phyloP scores from a whole-genome alignment of 2,888 invertebrate species.

The Mesorhabditis spiculigera region DNA sequence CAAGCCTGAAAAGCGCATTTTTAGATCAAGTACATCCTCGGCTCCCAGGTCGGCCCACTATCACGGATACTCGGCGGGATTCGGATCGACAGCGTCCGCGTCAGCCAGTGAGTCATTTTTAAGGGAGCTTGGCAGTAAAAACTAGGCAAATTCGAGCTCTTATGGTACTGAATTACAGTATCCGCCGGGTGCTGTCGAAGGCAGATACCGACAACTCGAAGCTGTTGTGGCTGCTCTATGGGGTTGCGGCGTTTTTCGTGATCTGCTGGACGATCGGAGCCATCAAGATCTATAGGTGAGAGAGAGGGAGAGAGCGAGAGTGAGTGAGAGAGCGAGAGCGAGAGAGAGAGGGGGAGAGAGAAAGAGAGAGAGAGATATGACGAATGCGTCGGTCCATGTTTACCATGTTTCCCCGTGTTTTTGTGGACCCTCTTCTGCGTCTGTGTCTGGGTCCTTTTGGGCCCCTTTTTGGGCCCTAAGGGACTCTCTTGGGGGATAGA shows the following conservation, averaged over 20 bases:
- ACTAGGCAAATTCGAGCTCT: not conserved
- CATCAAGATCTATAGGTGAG: slow-evolving; percentile 28
- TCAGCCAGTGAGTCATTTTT: slow-evolving; percentile 19
- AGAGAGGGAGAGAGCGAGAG: no score
- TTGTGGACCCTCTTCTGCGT: no score
- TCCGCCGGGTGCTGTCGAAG: slow-evolving; percentile 16
- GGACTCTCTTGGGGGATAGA: no score
- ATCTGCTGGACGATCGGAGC: slow-evolving; percentile 42
- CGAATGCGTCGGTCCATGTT: not conserved
- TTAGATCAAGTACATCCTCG: slow-evolving; percentile 47
- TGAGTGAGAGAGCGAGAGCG: no score
- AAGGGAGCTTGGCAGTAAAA: no score
- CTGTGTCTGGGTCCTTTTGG: no score
- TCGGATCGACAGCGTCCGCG: slow-evolving; percentile 40
- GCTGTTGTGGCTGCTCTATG: slow-evolving; percentile 25
- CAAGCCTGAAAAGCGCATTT: slow-evolving; percentile 11
- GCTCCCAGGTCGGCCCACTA: slow-evolving; percentile 38
- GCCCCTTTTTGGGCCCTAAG: no score
- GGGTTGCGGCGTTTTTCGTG: slow-evolving; percentile 30
- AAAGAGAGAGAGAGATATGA: not conserved
- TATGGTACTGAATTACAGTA: slow-evolving; percentile 12
- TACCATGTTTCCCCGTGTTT: no score
- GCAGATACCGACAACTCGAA: slow-evolving; percentile 25
- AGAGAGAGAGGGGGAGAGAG: not conserved
- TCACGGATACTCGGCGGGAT: slow-evolving; percentile 55